A percentile compares a stretch with the other conserved stretches of the same genome.
Conservation (phyloP, 1,140 invertebrate genomes). For the Zaprionus inermis region DNA sequence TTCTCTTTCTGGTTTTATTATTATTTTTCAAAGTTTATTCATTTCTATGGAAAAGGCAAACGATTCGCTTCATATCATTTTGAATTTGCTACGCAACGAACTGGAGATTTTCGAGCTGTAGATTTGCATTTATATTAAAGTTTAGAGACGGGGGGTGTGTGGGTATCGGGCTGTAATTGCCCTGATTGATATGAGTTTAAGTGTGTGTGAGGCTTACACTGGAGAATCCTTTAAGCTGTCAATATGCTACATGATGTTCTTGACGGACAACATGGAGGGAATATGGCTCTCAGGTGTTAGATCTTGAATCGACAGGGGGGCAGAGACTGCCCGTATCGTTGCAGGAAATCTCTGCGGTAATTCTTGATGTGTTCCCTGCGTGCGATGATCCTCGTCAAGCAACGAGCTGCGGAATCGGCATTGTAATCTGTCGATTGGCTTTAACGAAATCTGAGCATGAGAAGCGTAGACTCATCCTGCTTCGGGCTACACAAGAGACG, state of each 20-base stretch:
- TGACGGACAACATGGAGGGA: slow-evolving; percentile 5
- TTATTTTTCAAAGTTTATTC: slow-evolving; percentile 58
- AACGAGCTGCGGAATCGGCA: slow-evolving; percentile 70
- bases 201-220: background rate
- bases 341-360: slow-evolving; percentile 66
- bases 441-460: slow-evolving; percentile 59
- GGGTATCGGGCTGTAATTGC: slow-evolving; percentile 35
- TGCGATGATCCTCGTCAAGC: slow-evolving; percentile 69
- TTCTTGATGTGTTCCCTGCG: slow-evolving; percentile 61
- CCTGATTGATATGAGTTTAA: slow-evolving; percentile 65
- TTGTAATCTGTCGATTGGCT: slow-evolving; percentile 57
- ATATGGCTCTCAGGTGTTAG: slow-evolving; percentile 13
- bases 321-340: slow-evolving; percentile 56
- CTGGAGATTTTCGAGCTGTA: slow-evolving; percentile 57
- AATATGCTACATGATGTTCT: slow-evolving; percentile 2
- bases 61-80: slow-evolving; percentile 79
- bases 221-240: slow-evolving; percentile 25
- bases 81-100: slow-evolving; percentile 75
- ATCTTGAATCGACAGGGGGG: background rate
- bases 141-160: slow-evolving; percentile 38
- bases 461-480: slow-evolving; percentile 19
- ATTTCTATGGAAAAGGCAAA: slow-evolving; percentile 66
- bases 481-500: slow-evolving; percentile 5
- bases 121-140: slow-evolving; percentile 82
- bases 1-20: slow-evolving; percentile 18